Evolutionary conservation across 2,888 invertebrate genomes (phyloP).

Genomic region (Bhutanitis thaidina): DNA sequence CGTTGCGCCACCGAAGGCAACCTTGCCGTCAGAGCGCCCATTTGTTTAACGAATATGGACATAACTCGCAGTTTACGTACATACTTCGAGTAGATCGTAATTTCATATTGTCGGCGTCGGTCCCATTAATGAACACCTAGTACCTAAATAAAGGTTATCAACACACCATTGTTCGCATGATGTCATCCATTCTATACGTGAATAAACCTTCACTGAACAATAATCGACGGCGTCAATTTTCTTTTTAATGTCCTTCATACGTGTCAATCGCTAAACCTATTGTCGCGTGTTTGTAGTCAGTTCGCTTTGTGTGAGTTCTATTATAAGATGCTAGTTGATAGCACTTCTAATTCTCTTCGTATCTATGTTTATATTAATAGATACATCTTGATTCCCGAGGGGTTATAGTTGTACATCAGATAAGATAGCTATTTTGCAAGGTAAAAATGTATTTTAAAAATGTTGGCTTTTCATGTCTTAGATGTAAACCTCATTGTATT

Average conservation of each 20-base stretch:
- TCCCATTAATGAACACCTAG: slow-evolving; percentile 52
- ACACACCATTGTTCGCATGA: slow-evolving; percentile 37
- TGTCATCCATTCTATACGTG: slow-evolving; percentile 28
- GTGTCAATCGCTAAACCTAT: slow-evolving; percentile 7
- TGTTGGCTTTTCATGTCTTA: too few relatives aligned
- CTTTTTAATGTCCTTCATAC: slow-evolving; percentile 16
- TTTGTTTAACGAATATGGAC: slow-evolving; percentile 60
- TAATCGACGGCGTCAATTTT: slow-evolving; percentile 34
- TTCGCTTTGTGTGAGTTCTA: slow-evolving; percentile 5
- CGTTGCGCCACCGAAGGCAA: slow-evolving; percentile 51
- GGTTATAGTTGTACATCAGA: too few relatives aligned
- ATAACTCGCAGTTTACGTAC: slow-evolving; percentile 63
- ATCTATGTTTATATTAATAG: background rate
- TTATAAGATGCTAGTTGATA: slow-evolving; percentile 13
- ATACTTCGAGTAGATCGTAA: slow-evolving; percentile 59
- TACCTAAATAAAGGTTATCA: slow-evolving; percentile 50
- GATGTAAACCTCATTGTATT: too few relatives aligned
- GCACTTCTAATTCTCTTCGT: slow-evolving; percentile 1
- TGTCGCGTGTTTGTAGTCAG: slow-evolving; percentile 4
- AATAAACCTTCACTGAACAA: slow-evolving; percentile 23
- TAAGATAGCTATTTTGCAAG: too few relatives aligned
- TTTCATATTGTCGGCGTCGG: slow-evolving; percentile 55
- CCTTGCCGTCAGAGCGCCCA: slow-evolving; percentile 55
- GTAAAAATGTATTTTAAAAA: too few relatives aligned
- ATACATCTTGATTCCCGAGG: background rate